Evolutionary conservation across 2,797 vertebrate species (phyloP).

Genomic region (Numenius phaeopus): DNA sequence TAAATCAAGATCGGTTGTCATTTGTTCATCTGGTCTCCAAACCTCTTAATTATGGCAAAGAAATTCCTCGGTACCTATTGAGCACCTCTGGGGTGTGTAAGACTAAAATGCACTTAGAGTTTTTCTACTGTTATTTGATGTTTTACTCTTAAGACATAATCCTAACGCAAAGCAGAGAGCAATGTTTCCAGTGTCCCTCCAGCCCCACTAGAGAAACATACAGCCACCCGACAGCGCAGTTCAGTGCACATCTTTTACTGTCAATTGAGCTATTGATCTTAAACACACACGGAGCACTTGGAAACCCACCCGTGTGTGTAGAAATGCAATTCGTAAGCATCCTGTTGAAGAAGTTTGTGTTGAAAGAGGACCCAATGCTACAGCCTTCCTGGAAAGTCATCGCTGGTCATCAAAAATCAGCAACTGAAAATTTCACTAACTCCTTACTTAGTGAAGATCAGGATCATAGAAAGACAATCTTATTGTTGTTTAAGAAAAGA

Average conservation of each 20-base stretch:
- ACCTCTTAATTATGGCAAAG: conserved; percentile 40
- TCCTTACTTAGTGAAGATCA: neutral
- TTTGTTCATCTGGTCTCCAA: conserved; percentile 61
- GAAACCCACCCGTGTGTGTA: neutral
- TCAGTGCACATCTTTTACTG: neutral
- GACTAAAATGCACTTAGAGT: neutral
- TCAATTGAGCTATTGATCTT: conserved; percentile 15
- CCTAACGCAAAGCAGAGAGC: neutral
- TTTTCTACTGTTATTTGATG: neutral
- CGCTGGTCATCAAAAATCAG: neutral
- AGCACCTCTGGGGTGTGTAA: neutral
- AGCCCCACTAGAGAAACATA: neutral
- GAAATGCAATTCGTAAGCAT: neutral
- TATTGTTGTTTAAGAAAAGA: conserved; percentile 58
- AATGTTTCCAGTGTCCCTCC: neutral
- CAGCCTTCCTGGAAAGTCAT: neutral
- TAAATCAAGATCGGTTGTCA: conserved; percentile 63
- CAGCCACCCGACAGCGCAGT: neutral
- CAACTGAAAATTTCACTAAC: neutral
- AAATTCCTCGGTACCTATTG: neutral
- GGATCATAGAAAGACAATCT: conserved; percentile 20
- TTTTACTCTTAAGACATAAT: neutral
- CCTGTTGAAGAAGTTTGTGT: neutral
- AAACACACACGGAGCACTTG: neutral
- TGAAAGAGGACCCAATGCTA: neutral